Percentiles rank a stretch among this genome's conserved stretches.
Conservation (phyloP, 2,113 vertebrate species). For the Urocolius indicus region DNA sequence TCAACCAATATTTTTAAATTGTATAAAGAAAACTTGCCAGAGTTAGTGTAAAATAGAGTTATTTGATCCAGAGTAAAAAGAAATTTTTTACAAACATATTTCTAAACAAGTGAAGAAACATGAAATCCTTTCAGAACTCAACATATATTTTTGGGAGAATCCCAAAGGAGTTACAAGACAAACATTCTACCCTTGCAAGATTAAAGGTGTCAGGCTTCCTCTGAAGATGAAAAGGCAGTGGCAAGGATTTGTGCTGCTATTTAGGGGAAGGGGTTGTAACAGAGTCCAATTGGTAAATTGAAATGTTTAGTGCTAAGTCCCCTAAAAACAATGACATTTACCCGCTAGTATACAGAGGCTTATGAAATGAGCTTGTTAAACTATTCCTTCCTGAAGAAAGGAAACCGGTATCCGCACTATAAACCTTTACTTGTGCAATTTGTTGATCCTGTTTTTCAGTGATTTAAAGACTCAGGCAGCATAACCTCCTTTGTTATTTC, state of each 20-base stretch:
- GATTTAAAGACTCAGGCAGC: slow-evolving; percentile 42
- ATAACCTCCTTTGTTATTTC: slow-evolving; percentile 32
- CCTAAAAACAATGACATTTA: slow-evolving; percentile 7
- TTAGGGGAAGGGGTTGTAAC: not conserved
- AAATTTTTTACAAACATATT: not conserved
- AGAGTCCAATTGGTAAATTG: not conserved
- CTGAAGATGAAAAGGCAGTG: not conserved
- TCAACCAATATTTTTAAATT: not conserved
- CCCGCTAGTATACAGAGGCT: not conserved
- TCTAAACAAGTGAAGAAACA: not conserved
- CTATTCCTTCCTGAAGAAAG: not conserved
- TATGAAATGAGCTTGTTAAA: not conserved
- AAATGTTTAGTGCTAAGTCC: not conserved
- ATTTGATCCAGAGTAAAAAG: not conserved
- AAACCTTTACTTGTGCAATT: not conserved
- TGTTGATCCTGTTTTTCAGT: slow-evolving; percentile 23
- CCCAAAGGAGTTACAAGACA: not conserved
- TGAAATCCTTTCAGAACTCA: not conserved
- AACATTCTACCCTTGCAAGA: not conserved
- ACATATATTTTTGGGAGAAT: not conserved
- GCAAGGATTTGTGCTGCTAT: not conserved
- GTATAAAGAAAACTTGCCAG: not conserved
- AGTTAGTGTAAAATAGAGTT: not conserved
- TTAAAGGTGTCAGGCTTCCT: not conserved
- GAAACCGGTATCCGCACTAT: not conserved